Conservation (phyloP, 37 sponge, comb jelly and placozoan species). For the Chondrosia reniformis region DNA sequence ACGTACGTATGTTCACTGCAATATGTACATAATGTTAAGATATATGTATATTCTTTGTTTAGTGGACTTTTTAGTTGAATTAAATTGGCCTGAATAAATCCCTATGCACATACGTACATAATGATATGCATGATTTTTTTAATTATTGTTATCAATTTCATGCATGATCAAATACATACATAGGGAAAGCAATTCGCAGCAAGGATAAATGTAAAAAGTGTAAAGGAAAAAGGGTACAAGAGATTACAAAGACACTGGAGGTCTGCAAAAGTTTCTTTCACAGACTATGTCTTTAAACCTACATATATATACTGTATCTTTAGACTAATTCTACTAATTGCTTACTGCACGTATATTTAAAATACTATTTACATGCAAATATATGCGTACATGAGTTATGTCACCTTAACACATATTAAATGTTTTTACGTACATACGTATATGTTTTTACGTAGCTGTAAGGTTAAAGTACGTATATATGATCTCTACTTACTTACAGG, state of each 20-base stretch:
- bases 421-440: neutral
- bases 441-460: too few relatives aligned
- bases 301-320: too few relatives aligned
- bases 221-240: constrained; percentile 72
- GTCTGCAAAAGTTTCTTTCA: constrained; percentile 38
- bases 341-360: too few relatives aligned
- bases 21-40: too few relatives aligned
- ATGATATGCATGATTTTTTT: neutral
- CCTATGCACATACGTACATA: neutral
- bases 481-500: neutral
- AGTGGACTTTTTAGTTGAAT: too few relatives aligned
- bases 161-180: neutral
- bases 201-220: constrained; percentile 90
- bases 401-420: neutral
- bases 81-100: neutral
- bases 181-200: constrained; percentile 58
- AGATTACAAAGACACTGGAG: constrained; percentile 61
- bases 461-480: neutral
- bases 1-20: too few relatives aligned
- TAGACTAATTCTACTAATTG: too few relatives aligned
- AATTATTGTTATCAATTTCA: neutral
- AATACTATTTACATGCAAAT: neutral
- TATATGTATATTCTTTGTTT: too few relatives aligned
- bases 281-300: too few relatives aligned
- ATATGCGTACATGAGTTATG: neutral